Evolutionary conservation across 2,797 vertebrate genomes (phyloP).

Genomic region (Phyllotis vaccarum): DNA sequence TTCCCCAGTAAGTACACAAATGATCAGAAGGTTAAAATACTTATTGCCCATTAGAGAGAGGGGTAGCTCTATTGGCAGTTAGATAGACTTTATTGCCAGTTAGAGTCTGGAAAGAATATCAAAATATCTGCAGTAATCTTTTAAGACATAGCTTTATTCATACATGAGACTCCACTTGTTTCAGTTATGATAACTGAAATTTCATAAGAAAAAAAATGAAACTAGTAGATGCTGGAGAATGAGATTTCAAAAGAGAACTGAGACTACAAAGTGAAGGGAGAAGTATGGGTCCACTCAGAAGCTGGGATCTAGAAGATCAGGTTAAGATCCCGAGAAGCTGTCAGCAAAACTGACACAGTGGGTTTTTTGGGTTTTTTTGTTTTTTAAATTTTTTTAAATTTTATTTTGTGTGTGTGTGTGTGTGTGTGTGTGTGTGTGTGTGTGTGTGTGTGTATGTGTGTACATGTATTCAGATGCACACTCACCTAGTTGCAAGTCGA

Average conservation of each 20-base stretch:
- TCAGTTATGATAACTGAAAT: not conserved
- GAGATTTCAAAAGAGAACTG: not conserved
- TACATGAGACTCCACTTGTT: not conserved
- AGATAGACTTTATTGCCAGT: not conserved
- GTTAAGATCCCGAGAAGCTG: too few relatives aligned
- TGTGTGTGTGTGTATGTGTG: not conserved
- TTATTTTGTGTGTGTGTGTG: not conserved
- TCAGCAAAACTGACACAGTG: not conserved
- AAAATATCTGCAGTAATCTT: not conserved
- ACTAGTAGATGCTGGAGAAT: not conserved
- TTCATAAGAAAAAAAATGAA: not conserved
- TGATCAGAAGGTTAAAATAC: not conserved
- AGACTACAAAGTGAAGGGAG: not conserved
- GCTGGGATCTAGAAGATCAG: not conserved
- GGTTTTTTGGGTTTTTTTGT: too few relatives aligned
- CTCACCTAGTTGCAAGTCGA: not conserved
- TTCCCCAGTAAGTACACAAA: not conserved
- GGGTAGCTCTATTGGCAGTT: not conserved
- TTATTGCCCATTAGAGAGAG: not conserved
- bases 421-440: not conserved
- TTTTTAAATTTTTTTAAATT: too few relatives aligned
- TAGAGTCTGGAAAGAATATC: not conserved
- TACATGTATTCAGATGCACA: not conserved
- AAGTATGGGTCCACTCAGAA: rapidly evolving
- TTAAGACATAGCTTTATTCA: not conserved